These are phyloP conservation scores for Cosmia trapezina DNA, from an alignment of 2,888 invertebrate genomes.

Conservation along the genomic window DNA sequence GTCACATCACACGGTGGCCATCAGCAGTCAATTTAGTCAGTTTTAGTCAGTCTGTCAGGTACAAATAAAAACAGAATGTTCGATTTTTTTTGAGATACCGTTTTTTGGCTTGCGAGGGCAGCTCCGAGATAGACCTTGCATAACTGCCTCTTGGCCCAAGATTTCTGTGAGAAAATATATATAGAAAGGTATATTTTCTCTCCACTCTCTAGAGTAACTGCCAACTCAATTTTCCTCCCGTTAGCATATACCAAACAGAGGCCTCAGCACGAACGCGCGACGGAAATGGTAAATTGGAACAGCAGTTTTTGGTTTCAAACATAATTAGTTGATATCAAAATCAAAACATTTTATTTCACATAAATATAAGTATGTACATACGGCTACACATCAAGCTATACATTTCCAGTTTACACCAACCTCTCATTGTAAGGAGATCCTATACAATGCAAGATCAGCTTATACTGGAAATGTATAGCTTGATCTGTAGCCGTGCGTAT, in stretches of 20 bases:
- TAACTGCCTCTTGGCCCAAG: not conserved
- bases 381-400: no score
- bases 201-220: not conserved
- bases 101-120: not conserved
- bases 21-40: no score
- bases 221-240: slow-evolving; percentile 17
- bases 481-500: no score
- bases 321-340: no score
- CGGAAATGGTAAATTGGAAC: not conserved
- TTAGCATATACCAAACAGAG: slow-evolving; percentile 24
- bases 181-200: slow-evolving; percentile 2
- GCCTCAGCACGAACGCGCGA: not conserved
- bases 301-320: no score
- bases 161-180: not conserved
- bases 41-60: not conserved
- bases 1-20: no score
- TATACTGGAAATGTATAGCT: no score
- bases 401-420: no score
- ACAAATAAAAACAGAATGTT: not conserved
- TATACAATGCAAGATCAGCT: no score
- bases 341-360: not conserved
- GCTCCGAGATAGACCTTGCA: not conserved
- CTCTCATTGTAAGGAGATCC: no score
- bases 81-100: not conserved
- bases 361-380: not conserved